Conservation (phyloP, 2,113 vertebrate species). For the Mola mola region DNA sequence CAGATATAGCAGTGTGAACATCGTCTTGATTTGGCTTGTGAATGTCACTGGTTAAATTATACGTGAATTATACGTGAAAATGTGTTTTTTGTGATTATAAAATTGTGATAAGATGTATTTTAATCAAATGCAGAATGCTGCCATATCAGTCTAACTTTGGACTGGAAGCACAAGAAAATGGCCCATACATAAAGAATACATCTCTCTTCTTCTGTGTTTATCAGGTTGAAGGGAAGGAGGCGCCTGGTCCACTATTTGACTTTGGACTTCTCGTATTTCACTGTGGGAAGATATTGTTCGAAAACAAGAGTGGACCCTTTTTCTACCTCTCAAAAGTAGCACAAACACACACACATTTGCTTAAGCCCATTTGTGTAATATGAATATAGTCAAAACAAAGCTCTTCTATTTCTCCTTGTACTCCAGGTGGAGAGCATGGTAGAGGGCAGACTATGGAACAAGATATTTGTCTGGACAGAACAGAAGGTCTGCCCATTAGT, state of each 20-base stretch:
- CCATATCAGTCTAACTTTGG: too few relatives aligned
- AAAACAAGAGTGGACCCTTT: conserved; percentile 81
- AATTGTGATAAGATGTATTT: too few relatives aligned
- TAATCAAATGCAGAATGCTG: too few relatives aligned
- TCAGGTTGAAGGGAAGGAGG: conserved; percentile 82
- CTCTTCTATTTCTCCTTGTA: not conserved
- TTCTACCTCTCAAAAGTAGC: conserved; percentile 84
- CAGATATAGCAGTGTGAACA: too few relatives aligned
- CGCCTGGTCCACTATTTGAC: conserved; percentile 83
- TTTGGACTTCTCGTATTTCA: conserved; percentile 85
- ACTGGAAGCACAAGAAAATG: not conserved
- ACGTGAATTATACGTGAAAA: too few relatives aligned
- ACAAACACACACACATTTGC: not conserved
- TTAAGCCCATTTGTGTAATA: not conserved
- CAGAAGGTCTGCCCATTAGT: conserved; percentile 74
- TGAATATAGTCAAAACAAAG: not conserved
- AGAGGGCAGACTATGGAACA: conserved; percentile 85
- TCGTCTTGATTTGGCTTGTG: too few relatives aligned
- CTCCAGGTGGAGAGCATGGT: conserved; percentile 80
- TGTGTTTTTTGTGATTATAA: too few relatives aligned
- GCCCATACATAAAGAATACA: not conserved
- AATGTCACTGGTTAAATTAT: too few relatives aligned
- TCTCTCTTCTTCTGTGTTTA: conserved; percentile 1
- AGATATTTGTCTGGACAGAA: conserved; percentile 84
- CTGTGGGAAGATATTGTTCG: conserved; percentile 74